Conservation (phyloP, 2,888 invertebrate genomes). For the Hemaris fuciformis region DNA sequence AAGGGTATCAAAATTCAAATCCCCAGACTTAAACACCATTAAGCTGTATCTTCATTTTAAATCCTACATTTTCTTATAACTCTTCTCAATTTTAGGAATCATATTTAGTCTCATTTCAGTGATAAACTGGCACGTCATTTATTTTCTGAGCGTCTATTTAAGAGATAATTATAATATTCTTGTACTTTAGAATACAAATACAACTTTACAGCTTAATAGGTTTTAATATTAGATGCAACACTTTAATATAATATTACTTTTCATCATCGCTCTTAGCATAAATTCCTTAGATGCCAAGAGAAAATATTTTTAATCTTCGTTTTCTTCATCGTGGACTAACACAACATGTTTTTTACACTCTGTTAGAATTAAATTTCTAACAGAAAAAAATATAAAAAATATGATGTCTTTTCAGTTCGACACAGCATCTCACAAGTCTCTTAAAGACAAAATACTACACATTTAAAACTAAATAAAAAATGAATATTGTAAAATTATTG, state of each 20-base stretch:
- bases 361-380: too few species aligned
- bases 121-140: not conserved
- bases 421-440: too few species aligned
- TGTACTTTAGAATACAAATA: not conserved
- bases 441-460: too few species aligned
- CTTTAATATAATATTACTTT: not conserved
- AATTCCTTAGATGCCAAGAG: not conserved
- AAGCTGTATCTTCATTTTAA: not conserved
- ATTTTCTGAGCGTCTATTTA: not conserved
- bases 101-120: not conserved
- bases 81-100: not conserved
- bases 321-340: too few species aligned
- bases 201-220: not conserved
- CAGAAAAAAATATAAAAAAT: too few species aligned
- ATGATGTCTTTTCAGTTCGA: too few species aligned
- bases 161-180: not conserved
- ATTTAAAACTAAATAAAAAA: too few species aligned
- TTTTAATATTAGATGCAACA: not conserved
- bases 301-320: not conserved
- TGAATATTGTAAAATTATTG: too few species aligned
- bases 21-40: conserved; percentile 22
- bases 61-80: not conserved
- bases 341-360: too few species aligned
- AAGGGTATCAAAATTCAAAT: conserved; percentile 24
- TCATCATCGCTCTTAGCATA: not conserved